Evolutionary conservation across 1,140 invertebrate genomes (phyloP).

Genomic region (Prorops nasuta): DNA sequence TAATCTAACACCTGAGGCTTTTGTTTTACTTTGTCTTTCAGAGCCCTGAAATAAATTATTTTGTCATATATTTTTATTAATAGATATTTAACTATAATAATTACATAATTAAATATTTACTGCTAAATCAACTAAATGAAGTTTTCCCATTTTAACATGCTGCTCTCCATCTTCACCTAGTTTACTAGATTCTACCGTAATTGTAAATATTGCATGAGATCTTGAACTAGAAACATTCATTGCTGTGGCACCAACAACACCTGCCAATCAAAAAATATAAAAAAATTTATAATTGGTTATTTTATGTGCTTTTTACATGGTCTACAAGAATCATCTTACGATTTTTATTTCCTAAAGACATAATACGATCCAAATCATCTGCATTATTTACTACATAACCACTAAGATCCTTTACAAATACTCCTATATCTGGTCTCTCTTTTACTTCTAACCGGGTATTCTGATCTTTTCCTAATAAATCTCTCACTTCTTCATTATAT

Average conservation of each 20-base stretch:
- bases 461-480: slow-evolving; percentile 66
- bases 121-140: slow-evolving; percentile 84
- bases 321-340: slow-evolving; percentile 45
- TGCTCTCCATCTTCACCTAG: slow-evolving; percentile 62
- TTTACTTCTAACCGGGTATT: slow-evolving; percentile 65
- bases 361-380: slow-evolving; percentile 74
- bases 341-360: slow-evolving; percentile 82
- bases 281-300: no score
- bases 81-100: not conserved
- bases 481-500: slow-evolving; percentile 81
- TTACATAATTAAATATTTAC: slow-evolving; percentile 40
- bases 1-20: slow-evolving; percentile 81
- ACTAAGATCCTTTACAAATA: slow-evolving; percentile 78
- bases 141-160: slow-evolving; percentile 73
- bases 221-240: slow-evolving; percentile 86
- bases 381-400: slow-evolving; percentile 79
- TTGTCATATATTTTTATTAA: not conserved
- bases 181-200: slow-evolving; percentile 80
- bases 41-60: slow-evolving; percentile 62
- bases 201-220: slow-evolving; percentile 87
- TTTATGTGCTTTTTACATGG: slow-evolving; percentile 5
- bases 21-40: slow-evolving; percentile 89
- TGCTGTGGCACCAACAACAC: slow-evolving; percentile 74
- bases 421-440: slow-evolving; percentile 77
- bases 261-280: slow-evolving; percentile 38